Conservation (phyloP, 2,113 vertebrate genomes). For the Charadrius vociferus region DNA sequence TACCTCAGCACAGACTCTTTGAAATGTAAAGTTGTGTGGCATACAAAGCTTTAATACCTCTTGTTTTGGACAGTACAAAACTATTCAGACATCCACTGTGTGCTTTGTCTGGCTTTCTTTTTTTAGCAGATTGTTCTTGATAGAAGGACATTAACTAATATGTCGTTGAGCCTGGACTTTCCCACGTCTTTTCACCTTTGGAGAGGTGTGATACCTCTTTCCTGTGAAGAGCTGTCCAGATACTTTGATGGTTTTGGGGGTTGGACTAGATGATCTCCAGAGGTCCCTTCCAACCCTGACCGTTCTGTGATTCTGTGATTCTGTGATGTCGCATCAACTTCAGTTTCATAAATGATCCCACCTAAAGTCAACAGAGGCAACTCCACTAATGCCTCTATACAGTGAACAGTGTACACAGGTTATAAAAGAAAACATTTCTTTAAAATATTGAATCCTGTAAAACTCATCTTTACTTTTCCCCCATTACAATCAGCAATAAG, state of each 20-base stretch:
- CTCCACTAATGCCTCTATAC: not conserved
- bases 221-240: not conserved
- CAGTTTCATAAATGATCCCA: not conserved
- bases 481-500: not conserved
- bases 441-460: not conserved
- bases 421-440: not conserved
- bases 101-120: not conserved
- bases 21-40: not conserved
- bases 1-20: not conserved
- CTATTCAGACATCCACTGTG: not conserved
- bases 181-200: not conserved
- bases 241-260: no score
- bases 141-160: not conserved
- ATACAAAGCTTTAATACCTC: not conserved
- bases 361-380: not conserved
- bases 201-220: not conserved
- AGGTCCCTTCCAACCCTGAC: no score
- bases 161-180: not conserved
- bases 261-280: no score
- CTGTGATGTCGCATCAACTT: not conserved
- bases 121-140: not conserved
- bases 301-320: no score
- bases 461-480: not conserved
- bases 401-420: not conserved
- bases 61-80: not conserved